These are phyloP conservation scores for Austrofundulus limnaeus DNA, from an alignment of 2,113 vertebrate species.

Conservation along the genomic window DNA sequence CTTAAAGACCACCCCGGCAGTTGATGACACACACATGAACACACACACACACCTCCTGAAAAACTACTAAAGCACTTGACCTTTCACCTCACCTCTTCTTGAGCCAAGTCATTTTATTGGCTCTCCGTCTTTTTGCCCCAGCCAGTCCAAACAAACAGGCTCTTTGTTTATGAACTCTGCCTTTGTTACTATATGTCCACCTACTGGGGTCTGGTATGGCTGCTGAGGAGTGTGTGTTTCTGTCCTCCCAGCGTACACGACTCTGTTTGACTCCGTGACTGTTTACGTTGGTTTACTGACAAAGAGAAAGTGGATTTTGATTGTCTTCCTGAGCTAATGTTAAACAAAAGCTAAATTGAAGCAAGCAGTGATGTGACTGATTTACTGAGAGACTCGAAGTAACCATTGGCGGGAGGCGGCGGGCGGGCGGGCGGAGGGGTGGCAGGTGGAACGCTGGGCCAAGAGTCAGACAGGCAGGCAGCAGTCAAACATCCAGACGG, in stretches of 20 bases:
- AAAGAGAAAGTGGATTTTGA: conserved; percentile 67
- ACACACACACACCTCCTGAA: conserved; percentile 29
- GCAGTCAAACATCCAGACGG: conserved; percentile 54
- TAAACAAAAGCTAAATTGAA: conserved; percentile 61
- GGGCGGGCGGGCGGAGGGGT: conserved; percentile 1
- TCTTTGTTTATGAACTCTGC: conserved; percentile 66
- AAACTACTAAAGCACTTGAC: conserved; percentile 71
- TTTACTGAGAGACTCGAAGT: conserved; percentile 11
- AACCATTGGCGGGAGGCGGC: background rate
- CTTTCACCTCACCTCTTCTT: conserved; percentile 60
- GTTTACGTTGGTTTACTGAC: conserved; percentile 59
- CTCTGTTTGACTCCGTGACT: conserved; percentile 32
- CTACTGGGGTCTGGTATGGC: conserved; percentile 22
- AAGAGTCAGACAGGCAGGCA: conserved; percentile 58
- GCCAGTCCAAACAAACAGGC: conserved; percentile 64
- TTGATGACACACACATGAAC: conserved; percentile 32
- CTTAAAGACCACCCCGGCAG: conserved; percentile 58
- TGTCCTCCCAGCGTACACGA: conserved; percentile 15
- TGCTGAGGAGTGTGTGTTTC: conserved; percentile 4
- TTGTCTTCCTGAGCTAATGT: conserved; percentile 61
- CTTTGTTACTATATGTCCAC: conserved; percentile 64
- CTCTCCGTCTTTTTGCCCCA: conserved; percentile 47
- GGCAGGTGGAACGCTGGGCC: conserved; percentile 56
- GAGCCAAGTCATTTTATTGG: conserved; percentile 66
- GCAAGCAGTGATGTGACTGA: conserved; percentile 38